Base-by-base conservation (phyloP, 2,113 vertebrate species). In the Ciconia maguari region DNA sequence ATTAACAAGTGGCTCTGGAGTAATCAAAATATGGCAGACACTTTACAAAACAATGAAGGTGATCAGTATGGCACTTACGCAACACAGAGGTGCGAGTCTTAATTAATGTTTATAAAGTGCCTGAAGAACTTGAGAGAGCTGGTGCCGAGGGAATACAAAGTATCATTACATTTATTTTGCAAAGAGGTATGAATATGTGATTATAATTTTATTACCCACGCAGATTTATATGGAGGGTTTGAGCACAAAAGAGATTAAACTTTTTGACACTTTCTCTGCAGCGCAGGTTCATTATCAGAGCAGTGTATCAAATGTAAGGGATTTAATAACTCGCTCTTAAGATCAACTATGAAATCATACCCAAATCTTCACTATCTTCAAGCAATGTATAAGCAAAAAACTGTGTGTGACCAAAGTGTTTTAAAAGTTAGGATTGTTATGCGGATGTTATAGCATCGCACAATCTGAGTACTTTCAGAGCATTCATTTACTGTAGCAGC, bases 131-230 rank as follows among this genome's bases (percentile, higher is more conserved):
- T 27, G 74, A 41, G 77, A 72, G 92, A 82, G 83, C 70, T 54
- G 65, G 69, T 0, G 1, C 41, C 1, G 0, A 68, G 87, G 93
- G 93, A 95, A 93, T 91, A 61, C 62, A 57, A 79, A 89, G 62
- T 87, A 94, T 96, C 96, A 79, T 87, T 61, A 66, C 66, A 65
- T 72, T 91, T 91, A 93, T 85, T 97, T 94, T 94, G 77, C 77
- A 85, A 93, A 91, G 95, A 89, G 65, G 65, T 46, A 60, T 72
- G 96, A 97, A 93, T 69, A 87, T 76, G 95, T 85, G 71, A 95
- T 95, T 42, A 65, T 69, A 41, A 75, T 88, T 81, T 94, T 82
- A 87, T 95, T 94, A 88, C 93, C 94, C 82, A 90, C 22, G 19
- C 94, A 93, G 91, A 71, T 91, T 88, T 88, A 71, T 55, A 74